Evolutionary conservation across 2,113 vertebrate genomes (phyloP), one percentile per base, ranked within the genome.

Genomic region (Nettapus auritus): DNA sequence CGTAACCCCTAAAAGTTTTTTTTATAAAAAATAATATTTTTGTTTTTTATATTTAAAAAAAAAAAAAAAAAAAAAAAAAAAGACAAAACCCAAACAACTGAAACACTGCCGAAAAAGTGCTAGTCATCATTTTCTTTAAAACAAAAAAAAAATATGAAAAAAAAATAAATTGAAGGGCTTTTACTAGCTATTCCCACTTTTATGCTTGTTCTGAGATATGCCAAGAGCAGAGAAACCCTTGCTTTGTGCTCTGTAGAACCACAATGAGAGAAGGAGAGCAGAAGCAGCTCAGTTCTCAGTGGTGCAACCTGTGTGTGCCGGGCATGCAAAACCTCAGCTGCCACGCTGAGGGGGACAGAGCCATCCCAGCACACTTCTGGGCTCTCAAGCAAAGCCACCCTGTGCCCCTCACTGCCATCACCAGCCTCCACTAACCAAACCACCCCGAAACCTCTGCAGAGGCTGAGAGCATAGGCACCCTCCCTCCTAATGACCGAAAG

Each of bases 321-420:
- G 56, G 56, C 46, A 85, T 89, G 92, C 64, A 42, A 86, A 92
- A 17, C 36, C 82, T 66, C 36, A 13, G 60, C 46, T 57, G 87
- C 82, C 94, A 77, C 60, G 85, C 76, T 76, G 96, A 86, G 86
- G 38, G 28, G 36, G 57, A 69, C 34, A 86, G 63, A 77, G 86
- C 59, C 80, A 34, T 11, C 36, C 78, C 7, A 73, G 50, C 50
- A 82, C 40, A 53, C 62, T 81, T 84, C 64, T 68, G 90, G 92
- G 94, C 95, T 87, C 93, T 91, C 20, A 2, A 91, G 57, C 79
- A 89, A 93, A 91, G 63, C 63, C 68, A 3, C 70, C 78, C 93
- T 7, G 0, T 34, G 71, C 42, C 56, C 73, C 74, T 63, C 70
- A 60, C 56, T 66, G 75, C 22, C 42, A 75, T 38, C 57, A 59